Conservation (phyloP, 2,113 vertebrate species). For the Ahaetulla prasina region DNA sequence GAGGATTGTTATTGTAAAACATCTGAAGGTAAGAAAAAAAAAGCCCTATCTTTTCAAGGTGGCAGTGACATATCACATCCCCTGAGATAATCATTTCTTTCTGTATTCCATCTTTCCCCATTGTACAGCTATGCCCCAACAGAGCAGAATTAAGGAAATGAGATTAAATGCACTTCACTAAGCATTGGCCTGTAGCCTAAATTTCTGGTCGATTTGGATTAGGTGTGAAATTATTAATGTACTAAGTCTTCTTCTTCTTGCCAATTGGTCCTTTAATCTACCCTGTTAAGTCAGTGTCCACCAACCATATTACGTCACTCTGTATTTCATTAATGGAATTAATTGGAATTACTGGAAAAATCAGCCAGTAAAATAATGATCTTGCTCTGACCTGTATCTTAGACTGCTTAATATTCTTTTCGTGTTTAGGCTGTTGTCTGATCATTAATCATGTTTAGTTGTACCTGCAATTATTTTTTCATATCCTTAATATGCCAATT, state of each 20-base stretch:
- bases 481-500: constrained; percentile 64
- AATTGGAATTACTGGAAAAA: constrained; percentile 4
- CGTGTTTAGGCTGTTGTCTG: constrained; percentile 53
- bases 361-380: constrained; percentile 29
- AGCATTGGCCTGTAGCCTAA: neutral
- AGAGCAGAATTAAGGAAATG: neutral
- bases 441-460: constrained; percentile 71
- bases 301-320: neutral
- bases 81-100: neutral
- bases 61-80: neutral
- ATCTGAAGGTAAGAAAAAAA: neutral
- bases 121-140: neutral
- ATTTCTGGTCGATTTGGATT: neutral
- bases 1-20: neutral
- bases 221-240: neutral
- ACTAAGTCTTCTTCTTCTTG: neutral
- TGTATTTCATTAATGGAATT: neutral
- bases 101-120: neutral
- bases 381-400: constrained; percentile 41
- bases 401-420: constrained; percentile 63
- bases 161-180: neutral
- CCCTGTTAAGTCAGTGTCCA: neutral
- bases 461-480: constrained; percentile 66
- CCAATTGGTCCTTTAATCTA: neutral
- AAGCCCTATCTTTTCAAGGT: neutral